These are phyloP conservation scores for Petroica traversi DNA, from an alignment of 2,113 vertebrate species.

Conservation along the genomic window DNA sequence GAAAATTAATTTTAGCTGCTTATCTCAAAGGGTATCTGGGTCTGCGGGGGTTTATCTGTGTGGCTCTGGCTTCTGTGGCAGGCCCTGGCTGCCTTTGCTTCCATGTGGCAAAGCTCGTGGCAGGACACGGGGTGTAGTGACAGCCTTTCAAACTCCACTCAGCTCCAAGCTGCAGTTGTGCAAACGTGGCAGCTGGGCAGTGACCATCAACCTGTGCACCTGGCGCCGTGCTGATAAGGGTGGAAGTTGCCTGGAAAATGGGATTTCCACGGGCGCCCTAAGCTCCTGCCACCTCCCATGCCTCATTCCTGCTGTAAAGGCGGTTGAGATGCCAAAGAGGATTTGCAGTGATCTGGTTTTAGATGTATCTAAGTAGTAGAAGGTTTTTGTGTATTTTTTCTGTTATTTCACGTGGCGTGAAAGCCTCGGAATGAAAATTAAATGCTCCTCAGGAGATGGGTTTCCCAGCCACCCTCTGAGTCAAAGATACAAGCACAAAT, in stretches of 20 bases:
- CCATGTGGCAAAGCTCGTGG: neutral
- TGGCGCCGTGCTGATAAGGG: neutral
- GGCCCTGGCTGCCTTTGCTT: neutral
- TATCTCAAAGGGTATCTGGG: neutral
- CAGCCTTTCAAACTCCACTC: neutral
- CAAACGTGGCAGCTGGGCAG: neutral
- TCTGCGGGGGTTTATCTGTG: neutral
- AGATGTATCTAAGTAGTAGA: neutral
- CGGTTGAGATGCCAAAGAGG: accelerated
- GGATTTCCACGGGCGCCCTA: neutral
- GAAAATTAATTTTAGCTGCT: neutral
- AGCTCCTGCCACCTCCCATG: neutral
- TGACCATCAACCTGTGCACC: neutral
- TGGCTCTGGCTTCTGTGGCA: neutral
- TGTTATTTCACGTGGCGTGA: accelerated
- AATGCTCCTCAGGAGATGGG: neutral
- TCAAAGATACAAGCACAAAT: neutral
- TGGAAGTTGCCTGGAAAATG: accelerated
- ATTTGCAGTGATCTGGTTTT: neutral
- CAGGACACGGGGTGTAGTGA: neutral
- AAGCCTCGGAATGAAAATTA: neutral
- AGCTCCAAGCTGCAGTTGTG: neutral
- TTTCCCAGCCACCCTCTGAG: neutral
- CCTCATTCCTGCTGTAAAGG: neutral
- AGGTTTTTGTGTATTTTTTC: neutral